phyloP scores from a whole-genome alignment of 2,888 invertebrate genomes.

The Polia nebulosa region DNA sequence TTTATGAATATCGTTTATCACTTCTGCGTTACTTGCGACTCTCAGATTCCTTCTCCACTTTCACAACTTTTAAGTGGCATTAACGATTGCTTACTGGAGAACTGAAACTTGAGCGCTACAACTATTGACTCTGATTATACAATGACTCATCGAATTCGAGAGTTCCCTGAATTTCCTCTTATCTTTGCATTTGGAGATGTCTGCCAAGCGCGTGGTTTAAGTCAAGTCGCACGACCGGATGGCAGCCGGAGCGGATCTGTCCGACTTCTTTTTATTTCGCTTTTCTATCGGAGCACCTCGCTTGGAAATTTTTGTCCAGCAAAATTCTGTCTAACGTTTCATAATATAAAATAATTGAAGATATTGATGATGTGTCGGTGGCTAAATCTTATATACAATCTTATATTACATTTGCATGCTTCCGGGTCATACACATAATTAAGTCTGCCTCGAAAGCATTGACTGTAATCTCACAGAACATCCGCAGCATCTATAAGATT shows the following conservation, averaged over 20 bases:
- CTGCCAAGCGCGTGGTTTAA: neutral
- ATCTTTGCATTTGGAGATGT: slow-evolving; percentile 14
- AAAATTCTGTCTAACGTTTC: slow-evolving; percentile 20
- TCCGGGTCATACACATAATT: too few relatives aligned
- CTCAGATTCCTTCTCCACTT: neutral
- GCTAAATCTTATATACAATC: too few relatives aligned
- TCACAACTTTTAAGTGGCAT: slow-evolving; percentile 13
- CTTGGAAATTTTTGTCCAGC: slow-evolving; percentile 8
- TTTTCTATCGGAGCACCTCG: slow-evolving; percentile 5
- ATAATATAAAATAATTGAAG: too few relatives aligned
- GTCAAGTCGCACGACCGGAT: neutral
- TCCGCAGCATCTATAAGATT: too few relatives aligned
- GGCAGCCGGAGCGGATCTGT: neutral
- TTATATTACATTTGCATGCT: too few relatives aligned
- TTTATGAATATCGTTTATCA: slow-evolving; percentile 21
- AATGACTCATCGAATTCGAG: neutral
- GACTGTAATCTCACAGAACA: too few relatives aligned
- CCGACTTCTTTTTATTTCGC: slow-evolving; percentile 15
- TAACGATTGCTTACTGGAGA: slow-evolving; percentile 11
- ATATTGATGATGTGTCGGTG: too few relatives aligned
- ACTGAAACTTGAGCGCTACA: neutral
- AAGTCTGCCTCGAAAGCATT: too few relatives aligned
- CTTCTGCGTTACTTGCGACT: slow-evolving; percentile 6
- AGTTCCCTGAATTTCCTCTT: slow-evolving; percentile 10
- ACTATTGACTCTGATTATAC: slow-evolving; percentile 29